These are phyloP conservation scores for Carapus acus DNA, from an alignment of 2,797 vertebrate genomes.

Conservation along the genomic window DNA sequence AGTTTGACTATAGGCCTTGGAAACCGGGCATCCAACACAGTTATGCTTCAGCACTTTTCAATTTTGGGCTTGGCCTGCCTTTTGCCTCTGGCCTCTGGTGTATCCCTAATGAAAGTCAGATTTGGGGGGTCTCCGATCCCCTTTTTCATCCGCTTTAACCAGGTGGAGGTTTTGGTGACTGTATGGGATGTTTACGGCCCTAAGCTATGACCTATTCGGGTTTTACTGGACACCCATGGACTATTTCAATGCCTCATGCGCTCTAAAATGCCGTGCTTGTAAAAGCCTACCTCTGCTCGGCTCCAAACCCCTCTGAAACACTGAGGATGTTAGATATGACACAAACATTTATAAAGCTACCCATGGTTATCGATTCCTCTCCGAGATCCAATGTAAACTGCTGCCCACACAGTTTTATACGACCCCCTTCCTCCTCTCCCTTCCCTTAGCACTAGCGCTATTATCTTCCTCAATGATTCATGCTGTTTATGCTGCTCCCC, in stretches of 20 bases:
- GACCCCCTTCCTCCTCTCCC: constrained; percentile 9
- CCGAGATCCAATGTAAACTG: constrained; percentile 17
- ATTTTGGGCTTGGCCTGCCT: constrained; percentile 65
- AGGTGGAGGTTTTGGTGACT: constrained; percentile 36
- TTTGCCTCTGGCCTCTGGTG: constrained; percentile 55
- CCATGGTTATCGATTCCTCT: constrained; percentile 33
- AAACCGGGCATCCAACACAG: constrained; percentile 67
- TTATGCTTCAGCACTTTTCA: constrained; percentile 73
- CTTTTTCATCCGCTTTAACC: constrained; percentile 46
- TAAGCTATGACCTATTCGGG: constrained; percentile 15
- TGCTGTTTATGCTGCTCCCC: constrained; percentile 27
- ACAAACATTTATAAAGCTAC: constrained; percentile 1
- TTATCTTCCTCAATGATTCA: constrained; percentile 41
- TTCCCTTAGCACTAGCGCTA: constrained; percentile 16
- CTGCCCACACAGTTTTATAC: constrained; percentile 10
- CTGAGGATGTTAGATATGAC: constrained; percentile 18
- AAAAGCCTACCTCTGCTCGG: background rate
- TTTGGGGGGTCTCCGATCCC: constrained; percentile 58
- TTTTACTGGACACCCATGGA: constrained; percentile 8
- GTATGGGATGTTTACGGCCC: constrained; percentile 40
- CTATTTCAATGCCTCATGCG: constrained; percentile 14
- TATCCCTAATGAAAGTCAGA: constrained; percentile 69
- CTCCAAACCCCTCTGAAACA: background rate
- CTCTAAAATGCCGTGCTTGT: constrained; percentile 1
- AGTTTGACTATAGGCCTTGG: constrained; percentile 53